Base-by-base conservation (phyloP, 2,797 vertebrate species). In the Notoglanidium macrostoma region DNA sequence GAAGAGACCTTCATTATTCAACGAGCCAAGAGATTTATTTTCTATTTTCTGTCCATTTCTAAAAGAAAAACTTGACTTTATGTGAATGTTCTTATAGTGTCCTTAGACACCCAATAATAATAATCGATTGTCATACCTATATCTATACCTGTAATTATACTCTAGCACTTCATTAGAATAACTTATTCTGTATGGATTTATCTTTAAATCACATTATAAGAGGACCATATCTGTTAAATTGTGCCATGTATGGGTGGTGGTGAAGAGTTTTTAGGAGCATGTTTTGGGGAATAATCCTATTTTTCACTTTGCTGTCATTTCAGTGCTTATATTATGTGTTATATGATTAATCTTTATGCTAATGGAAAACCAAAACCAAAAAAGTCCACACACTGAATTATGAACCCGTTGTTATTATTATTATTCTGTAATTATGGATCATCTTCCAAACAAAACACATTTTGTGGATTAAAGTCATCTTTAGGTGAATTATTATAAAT, bases 11-110 rank as follows among this genome's bases (percentile, higher is more conserved):
- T 92, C 89, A 91, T 93, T 90, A 89, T 73, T 85, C 89, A 88
- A 76, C 35, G 59, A 94, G 93, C 90, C 93, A 91, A 95, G 92
- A 95, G 92, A 93, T 94, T 93, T 93, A 84, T 88, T 92, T 94
- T 96, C 94, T 95, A 95, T 95, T 95, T 94, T 93, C 90, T 94
- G 92, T 95, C 92, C 90, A 92, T 92, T 93, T 93, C 93, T 91
- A 93, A 93, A 95, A 95, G 61, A 90, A 85, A 94, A 90, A 91
- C 93, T 93, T 95, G 93, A 95, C 95, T 96, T 94, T 93, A 95
- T 90, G 92, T 93, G 92, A 95, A 95, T 94, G 94, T 95, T 95
- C 93, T 91, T 89, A 92, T 93, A 93, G 76, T 86, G 77, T 89
- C 87, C 80, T 87, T 88, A 77, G 84, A 93, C 92, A 93, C 89